Percentiles rank a stretch among this genome's conserved stretches.
These are phyloP conservation scores for Neolamprologus falcicula DNA, from an alignment of 2,113 vertebrate genomes.

Conservation along the genomic window DNA sequence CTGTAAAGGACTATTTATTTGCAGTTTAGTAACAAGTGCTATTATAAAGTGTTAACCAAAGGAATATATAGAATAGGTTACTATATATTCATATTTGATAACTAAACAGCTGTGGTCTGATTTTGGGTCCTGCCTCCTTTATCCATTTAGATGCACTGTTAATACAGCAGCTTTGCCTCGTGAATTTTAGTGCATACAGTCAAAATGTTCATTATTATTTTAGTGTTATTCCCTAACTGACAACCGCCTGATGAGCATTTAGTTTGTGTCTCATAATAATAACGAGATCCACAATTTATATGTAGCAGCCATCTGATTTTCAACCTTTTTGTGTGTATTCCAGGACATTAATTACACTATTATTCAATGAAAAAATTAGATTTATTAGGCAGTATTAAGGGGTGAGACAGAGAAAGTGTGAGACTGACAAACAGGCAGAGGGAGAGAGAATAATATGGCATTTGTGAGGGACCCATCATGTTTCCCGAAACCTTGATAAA, in stretches of 20 bases:
- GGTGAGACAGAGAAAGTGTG: background rate
- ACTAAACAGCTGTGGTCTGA: background rate
- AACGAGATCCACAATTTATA: background rate
- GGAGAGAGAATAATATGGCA: slow-evolving; percentile 18
- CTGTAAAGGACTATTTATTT: background rate
- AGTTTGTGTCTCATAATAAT: background rate
- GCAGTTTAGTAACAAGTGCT: background rate
- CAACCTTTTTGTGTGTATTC: background rate
- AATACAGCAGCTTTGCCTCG: background rate
- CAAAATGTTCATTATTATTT: background rate
- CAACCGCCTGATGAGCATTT: background rate
- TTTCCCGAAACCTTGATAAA: slow-evolving; percentile 59
- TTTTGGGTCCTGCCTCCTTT: background rate
- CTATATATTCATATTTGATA: background rate
- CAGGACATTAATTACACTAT: background rate
- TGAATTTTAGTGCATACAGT: background rate
- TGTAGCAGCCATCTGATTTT: background rate
- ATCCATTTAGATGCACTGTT: background rate
- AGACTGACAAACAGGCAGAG: background rate
- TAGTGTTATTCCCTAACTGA: background rate
- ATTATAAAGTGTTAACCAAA: background rate
- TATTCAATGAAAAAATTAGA: background rate
- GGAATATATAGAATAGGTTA: accelerated
- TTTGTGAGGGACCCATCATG: slow-evolving; percentile 18
- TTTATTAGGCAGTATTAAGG: background rate